phyloP scores from a whole-genome alignment of 2,113 vertebrate species.

The Orthonyx spaldingii region DNA sequence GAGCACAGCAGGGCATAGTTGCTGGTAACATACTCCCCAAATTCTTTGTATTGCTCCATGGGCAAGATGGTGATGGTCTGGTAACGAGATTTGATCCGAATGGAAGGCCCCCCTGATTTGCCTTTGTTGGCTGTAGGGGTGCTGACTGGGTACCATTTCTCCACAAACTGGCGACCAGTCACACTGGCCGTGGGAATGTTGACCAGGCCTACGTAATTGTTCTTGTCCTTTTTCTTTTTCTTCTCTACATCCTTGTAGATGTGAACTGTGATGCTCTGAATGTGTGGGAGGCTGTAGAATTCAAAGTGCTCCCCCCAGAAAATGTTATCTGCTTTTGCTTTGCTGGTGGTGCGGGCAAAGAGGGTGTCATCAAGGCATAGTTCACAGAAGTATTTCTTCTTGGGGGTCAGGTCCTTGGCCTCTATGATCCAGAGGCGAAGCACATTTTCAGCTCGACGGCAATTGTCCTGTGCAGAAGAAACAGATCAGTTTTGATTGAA shows the following conservation, averaged over 20 bases:
- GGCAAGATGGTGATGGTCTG: constrained; percentile 93
- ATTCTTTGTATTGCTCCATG: constrained; percentile 99
- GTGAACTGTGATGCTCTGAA: constrained; percentile 90
- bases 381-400: constrained; percentile 98
- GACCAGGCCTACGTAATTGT: constrained; percentile 93
- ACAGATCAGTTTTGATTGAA: neutral
- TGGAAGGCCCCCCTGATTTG: constrained; percentile 87
- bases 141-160: constrained; percentile 97
- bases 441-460: constrained; percentile 85
- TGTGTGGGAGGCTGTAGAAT: constrained; percentile 82
- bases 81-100: constrained; percentile 93
- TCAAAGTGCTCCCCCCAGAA: constrained; percentile 99
- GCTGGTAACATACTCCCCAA: constrained; percentile 94
- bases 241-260: constrained; percentile 94
- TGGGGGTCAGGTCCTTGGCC: constrained; percentile 92
- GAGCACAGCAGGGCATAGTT: constrained; percentile 91
- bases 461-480: constrained; percentile 84
- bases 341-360: constrained; percentile 95
- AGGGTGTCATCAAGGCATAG: constrained; percentile 95
- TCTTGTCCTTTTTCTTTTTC: constrained; percentile 98
- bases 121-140: constrained; percentile 89
- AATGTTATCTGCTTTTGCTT: constrained; percentile 88
- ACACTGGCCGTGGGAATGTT: constrained; percentile 87
- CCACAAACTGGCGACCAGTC: constrained; percentile 90
- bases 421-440: constrained; percentile 97